Base-by-base conservation (phyloP, 1,140 invertebrate species). In the Psilanteris sp. region DNA sequence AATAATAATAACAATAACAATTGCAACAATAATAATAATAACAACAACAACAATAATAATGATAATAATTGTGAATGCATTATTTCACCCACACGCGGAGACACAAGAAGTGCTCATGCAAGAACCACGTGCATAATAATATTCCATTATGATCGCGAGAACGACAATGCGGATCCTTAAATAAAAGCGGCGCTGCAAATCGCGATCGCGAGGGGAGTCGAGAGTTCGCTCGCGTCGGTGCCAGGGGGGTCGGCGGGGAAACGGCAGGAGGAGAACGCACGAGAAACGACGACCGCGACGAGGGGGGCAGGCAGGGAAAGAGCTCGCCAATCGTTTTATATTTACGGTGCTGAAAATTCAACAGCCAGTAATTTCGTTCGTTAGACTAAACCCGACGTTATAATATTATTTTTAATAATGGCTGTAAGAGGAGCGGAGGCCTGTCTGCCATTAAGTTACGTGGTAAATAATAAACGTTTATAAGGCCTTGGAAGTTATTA, bases 401-500 rank as follows among this genome's bases (percentile, higher is more conserved):
- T 79, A 82, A 79, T 80, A 82, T 84, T 82, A 82, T 84, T 85
- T 85, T 85, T 83, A 83, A 85, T 85, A 83, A 84, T 79, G 78
- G 79, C 80, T 77, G 68, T 71, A 79, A 73, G 79, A 81, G 81
- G 77, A 79, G 81, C 77, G 80, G 76, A 81, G 81, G 55, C 75
- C 80, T 82, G 85, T 61, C 82, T 80, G 83, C 85, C 83, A 86
- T 87, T 87, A 88, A 83, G 83, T 87, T 86, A 84, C 85, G 84
- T 84, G 85, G 83, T 88, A 88, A 88, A 88, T 88, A 88, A 88
- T 88, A 87, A 88, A 88, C 86, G 86, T 88, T 88, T 87, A 85
- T 83, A 85, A 88, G 85, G 80, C 87, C 86, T 88, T 88, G 86
- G 82, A 85, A 87, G 85, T 87, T 88, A 88, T 88, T 88, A 87